Base-by-base conservation (phyloP, 2,797 vertebrate species). In the Florisuga fusca region DNA sequence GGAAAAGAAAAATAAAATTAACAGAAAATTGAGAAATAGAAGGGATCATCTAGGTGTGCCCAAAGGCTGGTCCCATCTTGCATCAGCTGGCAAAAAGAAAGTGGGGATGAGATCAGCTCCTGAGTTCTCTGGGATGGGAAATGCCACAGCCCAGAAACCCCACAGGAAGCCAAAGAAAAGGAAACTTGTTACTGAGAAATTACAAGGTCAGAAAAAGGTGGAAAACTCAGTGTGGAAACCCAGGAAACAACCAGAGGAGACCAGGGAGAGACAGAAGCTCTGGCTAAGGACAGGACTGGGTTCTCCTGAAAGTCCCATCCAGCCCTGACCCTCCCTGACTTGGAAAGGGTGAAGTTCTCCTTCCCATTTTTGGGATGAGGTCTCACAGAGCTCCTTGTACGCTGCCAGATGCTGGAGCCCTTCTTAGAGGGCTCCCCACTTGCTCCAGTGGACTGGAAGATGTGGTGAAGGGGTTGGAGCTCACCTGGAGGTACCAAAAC, bases 251-350 rank as follows among this genome's bases (percentile, higher is more conserved):
- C 11, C 17, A 19, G 0, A 16, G 59, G 17, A 0, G 14, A 3
- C 6, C 54, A n/a, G 20, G 38, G 16, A 57, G 55, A 66, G 14
- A 27, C 19, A 29, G 1, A 27, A 76, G 17, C 29, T 31, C 31
- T 2, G 6, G 58, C 17, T 3, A 0, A 1, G 54, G 19, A 13
- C 22, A 27, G 61, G 54, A 29, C n/a, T 1, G 2, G 26, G 1
- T 31, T 18, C 7, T 46, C 51, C 33, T 1, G 0, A 57, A 46
- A 26, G 4, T 71, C 26, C 57, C 45, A 36, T 27, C 27, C 41
- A 54, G 12, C 17, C 55, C 43, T 29, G 41, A 48, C 14, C 23
- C 20, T 9, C 19, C 12, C 19, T 23, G 53, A 7, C 7, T 8
- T 0, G 4, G 36, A 41, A 29, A 53, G 34, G 72, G 12, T 8